Conservation (phyloP, 1,140 invertebrate genomes). For the Drosophila takahashii region DNA sequence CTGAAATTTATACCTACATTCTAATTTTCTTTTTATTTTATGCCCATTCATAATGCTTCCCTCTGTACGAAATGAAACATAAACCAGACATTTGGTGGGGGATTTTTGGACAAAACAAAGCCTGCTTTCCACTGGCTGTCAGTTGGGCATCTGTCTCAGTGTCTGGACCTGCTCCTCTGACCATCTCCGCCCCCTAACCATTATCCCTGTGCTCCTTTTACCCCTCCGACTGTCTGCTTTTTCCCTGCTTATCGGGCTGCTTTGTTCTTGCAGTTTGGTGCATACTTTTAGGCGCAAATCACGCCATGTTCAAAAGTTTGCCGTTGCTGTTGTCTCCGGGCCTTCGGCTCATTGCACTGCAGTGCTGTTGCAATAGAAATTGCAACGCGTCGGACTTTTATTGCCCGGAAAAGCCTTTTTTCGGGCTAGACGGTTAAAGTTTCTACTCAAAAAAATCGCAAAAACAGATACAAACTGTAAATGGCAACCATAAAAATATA, state of each 20-base stretch:
- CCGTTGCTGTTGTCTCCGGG: constrained; percentile 36
- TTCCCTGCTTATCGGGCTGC: constrained; percentile 49
- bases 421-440: constrained; percentile 50
- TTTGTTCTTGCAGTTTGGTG: constrained; percentile 49
- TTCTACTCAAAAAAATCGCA: constrained; percentile 7
- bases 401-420: constrained; percentile 69
- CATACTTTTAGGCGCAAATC: constrained; percentile 66
- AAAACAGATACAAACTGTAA: background rate
- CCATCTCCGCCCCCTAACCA: background rate
- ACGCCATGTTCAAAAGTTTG: constrained; percentile 59
- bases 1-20: background rate
- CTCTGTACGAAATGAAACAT: constrained; percentile 9
- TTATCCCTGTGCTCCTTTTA: background rate
- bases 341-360: constrained; percentile 67
- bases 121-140: constrained; percentile 5
- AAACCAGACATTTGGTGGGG: constrained; percentile 22
- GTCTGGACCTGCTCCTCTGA: constrained; percentile 14
- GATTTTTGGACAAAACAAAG: constrained; percentile 37
- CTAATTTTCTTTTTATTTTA: background rate
- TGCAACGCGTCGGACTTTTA: constrained; percentile 72
- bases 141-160: constrained; percentile 20
- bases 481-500: background rate
- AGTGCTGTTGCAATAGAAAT: constrained; percentile 39
- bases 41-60: background rate
- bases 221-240: constrained; percentile 14